Base-by-base conservation (phyloP, 2,888 invertebrate species). In the Drosophila subsilvestris region DNA sequence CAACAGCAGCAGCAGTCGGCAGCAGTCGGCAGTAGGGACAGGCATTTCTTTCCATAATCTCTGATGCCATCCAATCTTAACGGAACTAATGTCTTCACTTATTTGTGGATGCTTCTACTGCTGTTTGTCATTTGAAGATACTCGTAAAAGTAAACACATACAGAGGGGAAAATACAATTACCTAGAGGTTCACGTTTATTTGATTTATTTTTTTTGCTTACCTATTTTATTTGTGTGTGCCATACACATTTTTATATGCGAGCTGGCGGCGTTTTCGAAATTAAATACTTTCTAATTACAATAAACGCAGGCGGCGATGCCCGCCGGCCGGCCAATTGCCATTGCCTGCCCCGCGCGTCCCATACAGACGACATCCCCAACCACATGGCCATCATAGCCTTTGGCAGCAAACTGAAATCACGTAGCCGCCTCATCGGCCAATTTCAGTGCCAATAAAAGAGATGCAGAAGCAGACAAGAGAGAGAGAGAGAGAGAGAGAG, bases 241-340 rank as follows among this genome's bases (percentile, higher is more conserved):
- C 55, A 18, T 55, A 18, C 51, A 50, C 55, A 56, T 47, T 9
- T 55, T 70, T 69, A 54, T 75, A 55, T 72, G 60, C 55, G 57
- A 29, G 32, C 44, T 47, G 67, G 61, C 72, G 65, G 72, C 73
- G 75, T 74, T 73, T 76, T 82, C 78, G 88, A 80, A 88, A 80
- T 88, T 89, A 89, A 88, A 89, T 87, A 89, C 88, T 88, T 88
- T 88, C 88, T 88, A 88, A 88, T 88, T 87, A 87, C 82, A 89
- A 87, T 84, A 79, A 89, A 77, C 79, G 74, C 77, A 76, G 84
- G 72, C 86, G 84, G 73, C 86, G 78, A 65, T 72, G 72, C 61
- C 68, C 71, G 69, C 70, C 72, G 74, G 66, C 67, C 75, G 73
- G 78, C 60, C 69, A 74, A 56, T 63, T 57, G 59, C 69, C 50